These are phyloP conservation scores for Hydrotaea diabolus DNA, from an alignment of 2,888 invertebrate genomes.

Conservation along the genomic window DNA sequence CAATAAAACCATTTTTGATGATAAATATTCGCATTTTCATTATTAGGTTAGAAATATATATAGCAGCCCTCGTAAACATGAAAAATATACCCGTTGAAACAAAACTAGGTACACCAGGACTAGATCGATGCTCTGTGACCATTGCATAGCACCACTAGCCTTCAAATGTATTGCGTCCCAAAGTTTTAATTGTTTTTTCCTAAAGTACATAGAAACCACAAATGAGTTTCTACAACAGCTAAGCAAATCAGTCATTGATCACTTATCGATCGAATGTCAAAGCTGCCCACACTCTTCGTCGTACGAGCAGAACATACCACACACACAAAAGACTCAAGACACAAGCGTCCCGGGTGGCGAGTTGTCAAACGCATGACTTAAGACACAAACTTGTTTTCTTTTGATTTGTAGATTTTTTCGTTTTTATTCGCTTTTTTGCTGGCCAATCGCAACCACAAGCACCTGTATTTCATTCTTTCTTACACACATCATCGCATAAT, in stretches of 20 bases:
- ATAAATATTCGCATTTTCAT: too few species aligned
- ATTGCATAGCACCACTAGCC: too few species aligned
- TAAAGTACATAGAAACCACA: neutral
- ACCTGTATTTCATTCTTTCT: neutral
- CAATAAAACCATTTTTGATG: too few species aligned
- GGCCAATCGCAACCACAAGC: neutral
- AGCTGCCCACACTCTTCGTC: neutral
- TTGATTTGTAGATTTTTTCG: neutral
- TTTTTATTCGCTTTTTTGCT: too few species aligned
- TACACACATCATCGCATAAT: conserved; percentile 15
- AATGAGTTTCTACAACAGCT: neutral
- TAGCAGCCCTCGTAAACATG: too few species aligned
- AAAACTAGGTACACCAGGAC: too few species aligned
- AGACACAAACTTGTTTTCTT: conserved; percentile 15
- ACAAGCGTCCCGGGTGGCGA: conserved; percentile 3
- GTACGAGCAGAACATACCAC: neutral
- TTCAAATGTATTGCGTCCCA: neutral
- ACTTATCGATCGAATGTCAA: conserved; percentile 9
- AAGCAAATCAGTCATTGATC: neutral
- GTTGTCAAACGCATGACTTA: conserved; percentile 26
- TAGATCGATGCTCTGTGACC: too few species aligned
- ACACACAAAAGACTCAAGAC: conserved; percentile 5
- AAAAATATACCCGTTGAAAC: too few species aligned
- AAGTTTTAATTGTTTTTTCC: too few species aligned
- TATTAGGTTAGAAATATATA: too few species aligned